Evolutionary conservation across 2,888 invertebrate genomes (phyloP).

Genomic region (Caenorhabditis zanzibari): DNA sequence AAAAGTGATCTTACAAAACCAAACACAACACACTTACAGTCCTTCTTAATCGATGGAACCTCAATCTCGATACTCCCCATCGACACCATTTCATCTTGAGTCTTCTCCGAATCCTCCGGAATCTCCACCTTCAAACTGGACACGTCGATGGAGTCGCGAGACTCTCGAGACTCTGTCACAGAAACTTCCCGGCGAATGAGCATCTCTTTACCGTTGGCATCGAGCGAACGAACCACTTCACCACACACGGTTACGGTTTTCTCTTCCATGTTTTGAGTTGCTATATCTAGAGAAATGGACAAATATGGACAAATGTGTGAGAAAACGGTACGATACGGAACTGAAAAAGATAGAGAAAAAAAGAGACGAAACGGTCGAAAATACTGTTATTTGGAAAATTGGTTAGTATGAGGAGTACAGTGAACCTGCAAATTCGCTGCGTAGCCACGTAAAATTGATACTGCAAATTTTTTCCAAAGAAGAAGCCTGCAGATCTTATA

Average conservation of each 20-base stretch:
- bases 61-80: conserved; percentile 15
- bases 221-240: conserved; percentile 40
- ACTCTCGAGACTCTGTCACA: conserved; percentile 7
- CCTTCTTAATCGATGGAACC: conserved; percentile 14
- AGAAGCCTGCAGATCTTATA: no score
- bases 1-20: not conserved
- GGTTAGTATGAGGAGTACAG: no score
- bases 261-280: conserved; percentile 16
- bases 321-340: not conserved
- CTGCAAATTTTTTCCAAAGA: no score
- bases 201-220: conserved; percentile 40
- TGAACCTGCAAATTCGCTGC: no score
- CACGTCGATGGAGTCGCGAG: not conserved
- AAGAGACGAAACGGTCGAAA: not conserved
- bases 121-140: conserved; percentile 33
- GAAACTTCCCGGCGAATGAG: conserved; percentile 46
- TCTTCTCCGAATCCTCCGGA: not conserved
- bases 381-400: no score
- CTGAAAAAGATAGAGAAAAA: not conserved
- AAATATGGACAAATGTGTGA: not conserved
- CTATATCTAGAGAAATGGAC: not conserved
- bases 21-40: conserved; percentile 22
- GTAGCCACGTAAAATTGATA: no score
- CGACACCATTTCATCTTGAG: not conserved
- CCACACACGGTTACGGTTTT: conserved; percentile 47